Evolutionary conservation across 2,888 invertebrate genomes (phyloP).

Genomic region (Cryptus viduatorius): DNA sequence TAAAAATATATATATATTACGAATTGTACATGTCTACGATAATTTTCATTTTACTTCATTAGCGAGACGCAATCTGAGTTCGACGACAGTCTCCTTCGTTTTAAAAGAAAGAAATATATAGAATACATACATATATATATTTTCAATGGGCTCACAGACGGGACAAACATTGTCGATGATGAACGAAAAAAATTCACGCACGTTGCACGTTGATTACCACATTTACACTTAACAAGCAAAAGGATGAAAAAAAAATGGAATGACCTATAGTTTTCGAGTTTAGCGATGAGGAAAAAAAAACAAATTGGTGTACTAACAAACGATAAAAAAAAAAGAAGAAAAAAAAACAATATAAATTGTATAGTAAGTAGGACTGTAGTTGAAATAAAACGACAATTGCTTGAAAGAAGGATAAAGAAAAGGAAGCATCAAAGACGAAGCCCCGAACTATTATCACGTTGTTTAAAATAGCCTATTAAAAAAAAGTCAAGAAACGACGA

Average conservation of each 20-base stretch:
- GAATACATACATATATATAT: conserved; percentile 30
- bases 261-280: conserved; percentile 67
- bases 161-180: conserved; percentile 45
- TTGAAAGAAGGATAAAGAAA: conserved; percentile 72
- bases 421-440: conserved; percentile 71
- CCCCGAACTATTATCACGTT: conserved; percentile 70
- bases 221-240: conserved; percentile 43
- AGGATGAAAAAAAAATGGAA: conserved; percentile 29
- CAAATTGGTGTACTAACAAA: conserved; percentile 78
- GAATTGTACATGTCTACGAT: conserved; percentile 50
- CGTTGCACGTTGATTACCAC: conserved; percentile 48
- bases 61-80: conserved; percentile 19
- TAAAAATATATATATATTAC: conserved; percentile 5
- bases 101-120: neutral
- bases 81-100: conserved; percentile 18
- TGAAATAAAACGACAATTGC: conserved; percentile 81
- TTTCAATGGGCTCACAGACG: conserved; percentile 39
- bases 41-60: conserved; percentile 24
- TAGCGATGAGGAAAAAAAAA: conserved; percentile 67
- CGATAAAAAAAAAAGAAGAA: conserved; percentile 60
- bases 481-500: conserved; percentile 2
- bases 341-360: conserved; percentile 76
- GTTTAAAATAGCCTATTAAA: conserved; percentile 34
- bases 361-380: conserved; percentile 81
- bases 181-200: conserved; percentile 47